Evolutionary conservation across 2,113 vertebrate genomes (phyloP), one percentile per base, ranked within the genome.

Genomic region (Cyprinodon brontotheroides): DNA sequence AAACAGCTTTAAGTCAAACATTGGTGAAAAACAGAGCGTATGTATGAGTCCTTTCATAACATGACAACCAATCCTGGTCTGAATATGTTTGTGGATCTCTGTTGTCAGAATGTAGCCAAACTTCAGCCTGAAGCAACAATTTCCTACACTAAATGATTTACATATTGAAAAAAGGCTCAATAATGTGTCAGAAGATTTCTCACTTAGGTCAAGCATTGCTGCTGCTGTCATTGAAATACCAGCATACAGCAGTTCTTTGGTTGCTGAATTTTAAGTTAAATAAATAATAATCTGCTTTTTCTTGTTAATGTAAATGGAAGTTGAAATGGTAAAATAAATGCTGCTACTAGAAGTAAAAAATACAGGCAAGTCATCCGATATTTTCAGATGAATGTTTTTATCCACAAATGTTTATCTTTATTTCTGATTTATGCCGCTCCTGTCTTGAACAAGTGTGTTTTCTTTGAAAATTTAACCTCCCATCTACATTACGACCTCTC

Each of bases 1-100:
- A 50, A 73, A 74, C 64, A 84, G 29, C n/a, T 29, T n/a, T 47
- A 41, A 70, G 48, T 65, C 65, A 79, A 39, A 39, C 41, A 20
- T 14, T 17, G 6, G 15, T 0, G 38, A 61, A 3, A 6, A 41
- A 66, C 73, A 50, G 29, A 64, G 61, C 64, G 45, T 60, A 67
- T 64, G 11, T 11, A 43, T 71, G 68, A 69, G 65, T 48, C 20
- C 29, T 29, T 29, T 29, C 29, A 29, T 29, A 29, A 29, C 1
- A 29, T 29, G 29, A 29, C 29, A 29, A 29, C 29, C 29, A 29
- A 29, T 29, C 29, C 69, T 53, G 72, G 36, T 79, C 53, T 57
- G 70, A 75, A 67, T 78, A 57, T 47, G 68, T 45, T 40, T 59
- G 38, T 45, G 62, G 22, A 62, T 29, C 60, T 45, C 75, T 60